Conservation (phyloP, 2,888 invertebrate genomes). For the Coecobrya sp. region DNA sequence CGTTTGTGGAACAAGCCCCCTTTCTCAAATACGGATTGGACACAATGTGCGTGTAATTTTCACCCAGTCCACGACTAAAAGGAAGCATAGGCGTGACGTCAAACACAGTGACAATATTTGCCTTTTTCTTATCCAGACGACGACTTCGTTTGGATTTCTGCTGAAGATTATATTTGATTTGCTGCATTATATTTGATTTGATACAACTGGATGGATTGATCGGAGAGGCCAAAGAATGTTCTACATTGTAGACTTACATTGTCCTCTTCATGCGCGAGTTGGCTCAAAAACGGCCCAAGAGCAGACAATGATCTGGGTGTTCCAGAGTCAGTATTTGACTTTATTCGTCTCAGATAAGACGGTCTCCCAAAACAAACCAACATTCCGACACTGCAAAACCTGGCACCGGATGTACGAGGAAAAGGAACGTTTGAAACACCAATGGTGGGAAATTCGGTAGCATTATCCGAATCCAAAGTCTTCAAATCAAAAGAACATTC, state of each 20-base stretch:
- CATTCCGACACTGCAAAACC: slow-evolving; percentile 95
- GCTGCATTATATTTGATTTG: not conserved
- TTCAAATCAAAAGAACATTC: slow-evolving; percentile 27
- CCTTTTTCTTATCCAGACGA: slow-evolving; percentile 87
- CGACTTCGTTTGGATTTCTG: slow-evolving; percentile 72
- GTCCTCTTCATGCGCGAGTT: slow-evolving; percentile 84
- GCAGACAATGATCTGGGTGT: slow-evolving; percentile 94
- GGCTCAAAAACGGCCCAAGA: slow-evolving; percentile 88
- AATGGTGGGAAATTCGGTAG: slow-evolving; percentile 86
- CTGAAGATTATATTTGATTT: not conserved
- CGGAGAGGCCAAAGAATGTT: not conserved
- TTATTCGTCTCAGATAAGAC: slow-evolving; percentile 90
- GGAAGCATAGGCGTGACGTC: slow-evolving; percentile 93
- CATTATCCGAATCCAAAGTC: slow-evolving; percentile 73
- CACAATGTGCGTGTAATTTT: slow-evolving; percentile 90
- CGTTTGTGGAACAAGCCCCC: slow-evolving; percentile 80
- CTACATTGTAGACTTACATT: slow-evolving; percentile 5
- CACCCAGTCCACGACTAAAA: slow-evolving; percentile 93
- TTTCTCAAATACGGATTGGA: slow-evolving; percentile 71
- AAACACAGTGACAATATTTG: slow-evolving; percentile 91
- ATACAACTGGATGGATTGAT: not conserved
- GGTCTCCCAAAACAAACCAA: slow-evolving; percentile 95
- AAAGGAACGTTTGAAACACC: slow-evolving; percentile 94
- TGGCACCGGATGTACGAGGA: slow-evolving; percentile 97
- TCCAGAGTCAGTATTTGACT: slow-evolving; percentile 90